phyloP scores from a whole-genome alignment of 2,888 invertebrate species.

The Drosophila peninsularis region DNA sequence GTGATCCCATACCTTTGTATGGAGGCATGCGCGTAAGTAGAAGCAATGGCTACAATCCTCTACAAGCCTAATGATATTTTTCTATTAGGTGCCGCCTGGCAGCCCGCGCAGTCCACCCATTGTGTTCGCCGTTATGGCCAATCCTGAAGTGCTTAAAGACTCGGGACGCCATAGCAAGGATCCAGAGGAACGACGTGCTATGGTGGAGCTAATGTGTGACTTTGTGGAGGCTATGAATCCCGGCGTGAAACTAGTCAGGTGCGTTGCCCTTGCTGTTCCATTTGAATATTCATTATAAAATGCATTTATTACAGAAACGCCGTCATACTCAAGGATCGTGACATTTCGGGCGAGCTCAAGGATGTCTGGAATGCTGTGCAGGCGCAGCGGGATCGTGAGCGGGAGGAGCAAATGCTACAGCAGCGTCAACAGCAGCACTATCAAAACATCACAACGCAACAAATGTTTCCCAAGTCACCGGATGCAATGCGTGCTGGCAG shows the following conservation, averaged over 20 bases:
- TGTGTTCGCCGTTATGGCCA: constrained; percentile 90
- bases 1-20: constrained; percentile 89
- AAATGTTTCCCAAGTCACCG: constrained; percentile 81
- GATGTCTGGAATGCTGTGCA: constrained; percentile 91
- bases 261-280: neutral
- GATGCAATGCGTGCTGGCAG: constrained; percentile 62
- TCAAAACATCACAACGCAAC: constrained; percentile 82
- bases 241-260: constrained; percentile 87
- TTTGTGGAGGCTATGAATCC: constrained; percentile 91
- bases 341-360: constrained; percentile 90
- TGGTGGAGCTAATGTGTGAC: constrained; percentile 89
- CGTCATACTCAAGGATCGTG: constrained; percentile 88
- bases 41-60: neutral
- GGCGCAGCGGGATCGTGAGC: constrained; percentile 84
- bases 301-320: constrained; percentile 83
- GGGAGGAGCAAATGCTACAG: constrained; percentile 84
- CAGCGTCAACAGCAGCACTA: constrained; percentile 83
- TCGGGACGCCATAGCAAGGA: constrained; percentile 89
- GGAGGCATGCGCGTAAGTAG: constrained; percentile 89
- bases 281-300: neutral
- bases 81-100: constrained; percentile 86
- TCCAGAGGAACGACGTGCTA: constrained; percentile 88
- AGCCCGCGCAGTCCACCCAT: constrained; percentile 87
- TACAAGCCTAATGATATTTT: neutral
- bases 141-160: constrained; percentile 89